Conservation (phyloP, 2,888 invertebrate species). For the Zootermopsis nevadensis region DNA sequence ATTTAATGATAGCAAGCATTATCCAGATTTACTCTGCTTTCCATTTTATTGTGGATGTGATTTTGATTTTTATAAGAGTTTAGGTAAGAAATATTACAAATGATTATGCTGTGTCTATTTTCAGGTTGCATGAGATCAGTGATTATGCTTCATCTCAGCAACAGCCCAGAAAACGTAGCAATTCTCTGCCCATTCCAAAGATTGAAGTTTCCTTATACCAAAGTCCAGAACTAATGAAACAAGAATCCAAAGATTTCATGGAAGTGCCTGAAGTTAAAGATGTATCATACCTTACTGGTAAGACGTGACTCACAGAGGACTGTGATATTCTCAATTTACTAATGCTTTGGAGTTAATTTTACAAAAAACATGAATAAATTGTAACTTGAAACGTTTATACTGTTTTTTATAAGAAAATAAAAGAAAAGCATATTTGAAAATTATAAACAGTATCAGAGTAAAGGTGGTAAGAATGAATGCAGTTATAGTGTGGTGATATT, state of each 20-base stretch:
- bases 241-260: slow-evolving; percentile 76
- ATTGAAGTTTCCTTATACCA: slow-evolving; percentile 90
- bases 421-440: too few relatives aligned
- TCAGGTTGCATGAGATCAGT: slow-evolving; percentile 85
- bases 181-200: slow-evolving; percentile 93
- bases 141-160: slow-evolving; percentile 84
- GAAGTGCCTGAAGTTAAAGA: slow-evolving; percentile 82
- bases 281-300: slow-evolving; percentile 70
- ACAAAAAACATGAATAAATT: too few relatives aligned
- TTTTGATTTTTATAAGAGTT: neutral
- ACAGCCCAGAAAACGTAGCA: slow-evolving; percentile 87
- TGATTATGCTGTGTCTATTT: neutral
- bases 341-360: too few relatives aligned
- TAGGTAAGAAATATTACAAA: too few relatives aligned
- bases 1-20: too few relatives aligned
- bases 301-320: neutral
- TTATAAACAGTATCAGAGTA: too few relatives aligned
- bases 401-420: too few relatives aligned
- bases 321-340: too few relatives aligned
- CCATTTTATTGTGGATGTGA: slow-evolving; percentile 34
- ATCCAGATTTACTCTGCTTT: neutral
- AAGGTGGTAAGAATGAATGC: too few relatives aligned
- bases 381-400: too few relatives aligned
- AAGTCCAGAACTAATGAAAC: slow-evolving; percentile 76
- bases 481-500: too few relatives aligned